These are phyloP conservation scores for Syngnathus scovelli DNA, from an alignment of 2,113 vertebrate genomes.

Conservation along the genomic window DNA sequence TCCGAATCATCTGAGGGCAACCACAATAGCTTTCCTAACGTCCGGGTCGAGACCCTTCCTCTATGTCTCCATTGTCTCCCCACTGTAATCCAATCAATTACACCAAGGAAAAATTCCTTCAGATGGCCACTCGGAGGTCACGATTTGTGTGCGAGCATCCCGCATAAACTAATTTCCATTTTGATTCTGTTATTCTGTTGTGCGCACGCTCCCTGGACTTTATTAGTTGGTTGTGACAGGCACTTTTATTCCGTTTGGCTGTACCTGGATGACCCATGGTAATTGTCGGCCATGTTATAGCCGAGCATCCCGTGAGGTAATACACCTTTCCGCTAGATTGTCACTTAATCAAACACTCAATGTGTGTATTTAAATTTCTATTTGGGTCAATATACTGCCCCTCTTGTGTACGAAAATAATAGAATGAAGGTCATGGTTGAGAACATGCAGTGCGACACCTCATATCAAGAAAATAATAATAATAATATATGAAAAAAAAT, in stretches of 20 bases:
- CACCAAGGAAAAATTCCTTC: slow-evolving; percentile 38
- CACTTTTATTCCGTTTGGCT: slow-evolving; percentile 34
- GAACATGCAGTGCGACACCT: too few species aligned
- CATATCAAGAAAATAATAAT: too few species aligned
- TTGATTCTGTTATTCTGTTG: slow-evolving; percentile 1
- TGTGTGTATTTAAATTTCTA: neutral
- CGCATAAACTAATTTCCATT: slow-evolving; percentile 30
- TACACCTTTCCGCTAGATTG: neutral
- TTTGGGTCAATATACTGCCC: neutral
- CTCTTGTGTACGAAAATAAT: too few species aligned
- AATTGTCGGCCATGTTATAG: neutral
- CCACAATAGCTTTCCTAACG: slow-evolving; percentile 18
- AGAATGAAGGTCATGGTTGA: too few species aligned
- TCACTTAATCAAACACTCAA: neutral
- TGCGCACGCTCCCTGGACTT: slow-evolving; percentile 17
- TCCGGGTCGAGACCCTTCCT: slow-evolving; percentile 12
- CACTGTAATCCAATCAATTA: slow-evolving; percentile 44
- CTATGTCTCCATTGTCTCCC: slow-evolving; percentile 37
- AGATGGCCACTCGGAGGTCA: slow-evolving; percentile 33
- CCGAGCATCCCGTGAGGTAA: neutral
- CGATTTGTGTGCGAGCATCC: slow-evolving; percentile 8
- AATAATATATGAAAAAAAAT: too few species aligned
- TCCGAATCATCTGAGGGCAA: neutral
- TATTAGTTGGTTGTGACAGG: slow-evolving; percentile 57
- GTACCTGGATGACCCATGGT: neutral